A percentile compares a stretch with the other conserved stretches of the same genome.
phyloP scores from a whole-genome alignment of 2,113 vertebrate species.

The Callipepla squamata region DNA sequence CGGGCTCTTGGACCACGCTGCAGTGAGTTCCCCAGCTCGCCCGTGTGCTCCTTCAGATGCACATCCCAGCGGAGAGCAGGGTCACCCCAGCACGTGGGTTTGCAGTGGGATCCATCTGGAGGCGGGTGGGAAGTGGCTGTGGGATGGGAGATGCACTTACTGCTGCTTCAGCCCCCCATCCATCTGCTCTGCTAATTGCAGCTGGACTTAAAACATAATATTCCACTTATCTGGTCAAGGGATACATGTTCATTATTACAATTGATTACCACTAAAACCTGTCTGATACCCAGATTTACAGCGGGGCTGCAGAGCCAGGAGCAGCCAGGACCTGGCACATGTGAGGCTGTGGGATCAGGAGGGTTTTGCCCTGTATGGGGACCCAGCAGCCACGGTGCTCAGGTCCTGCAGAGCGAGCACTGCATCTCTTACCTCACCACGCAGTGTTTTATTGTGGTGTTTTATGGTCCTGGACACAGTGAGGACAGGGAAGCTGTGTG shows the following conservation, averaged over 20 bases:
- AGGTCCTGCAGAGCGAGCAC: accelerated
- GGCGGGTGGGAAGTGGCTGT: background rate
- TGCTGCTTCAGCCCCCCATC: conserved; percentile 27
- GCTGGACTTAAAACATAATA: conserved; percentile 2
- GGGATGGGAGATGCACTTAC: background rate
- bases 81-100: background rate
- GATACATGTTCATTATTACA: background rate
- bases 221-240: conserved; percentile 32
- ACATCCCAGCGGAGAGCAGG: background rate
- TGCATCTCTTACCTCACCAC: accelerated
- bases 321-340: background rate
- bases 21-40: accelerated
- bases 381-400: background rate
- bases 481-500: background rate
- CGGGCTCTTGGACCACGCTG: accelerated
- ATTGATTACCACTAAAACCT: conserved; percentile 55
- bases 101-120: background rate
- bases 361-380: background rate
- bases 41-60: accelerated
- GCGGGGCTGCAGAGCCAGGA: background rate
- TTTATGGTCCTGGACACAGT: background rate
- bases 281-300: conserved; percentile 65
- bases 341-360: background rate
- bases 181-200: conserved; percentile 56
- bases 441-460: accelerated